Percentiles rank a stretch among this genome's conserved stretches.
Conservation (phyloP, 92 coral and sea anemone genomes). For the Actinostola sp. region DNA sequence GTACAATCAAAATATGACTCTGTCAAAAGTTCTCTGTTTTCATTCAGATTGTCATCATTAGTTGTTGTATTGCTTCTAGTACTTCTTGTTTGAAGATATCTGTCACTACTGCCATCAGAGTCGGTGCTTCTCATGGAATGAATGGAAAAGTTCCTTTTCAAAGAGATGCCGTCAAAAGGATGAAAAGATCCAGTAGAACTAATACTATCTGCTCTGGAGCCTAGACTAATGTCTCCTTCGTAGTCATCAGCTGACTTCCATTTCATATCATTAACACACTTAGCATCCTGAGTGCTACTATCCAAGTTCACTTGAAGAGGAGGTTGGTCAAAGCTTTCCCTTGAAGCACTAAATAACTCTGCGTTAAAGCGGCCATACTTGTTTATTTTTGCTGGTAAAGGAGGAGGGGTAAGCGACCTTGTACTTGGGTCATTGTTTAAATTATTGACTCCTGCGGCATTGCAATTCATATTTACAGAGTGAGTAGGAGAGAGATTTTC, state of each 20-base stretch:
- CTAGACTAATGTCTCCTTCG: conserved; percentile 1
- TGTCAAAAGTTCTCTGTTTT: not conserved
- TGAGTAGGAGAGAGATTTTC: conserved; percentile 31
- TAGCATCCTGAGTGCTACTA: not conserved
- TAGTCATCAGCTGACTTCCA: conserved; percentile 1
- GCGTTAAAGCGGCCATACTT: not conserved
- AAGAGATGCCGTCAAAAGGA: conserved; percentile 75
- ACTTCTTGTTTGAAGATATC: not conserved
- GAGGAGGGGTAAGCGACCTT: conserved; percentile 27
- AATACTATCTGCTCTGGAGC: conserved; percentile 21
- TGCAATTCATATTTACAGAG: conserved; percentile 10
- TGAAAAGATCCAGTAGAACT: conserved; percentile 46
- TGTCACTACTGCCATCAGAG: conserved; percentile 20
- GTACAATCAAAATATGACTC: not conserved
- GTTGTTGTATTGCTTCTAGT: not conserved
- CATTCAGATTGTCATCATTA: not conserved
- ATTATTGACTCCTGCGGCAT: not conserved
- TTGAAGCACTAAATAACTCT: not conserved
- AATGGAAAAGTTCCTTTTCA: conserved; percentile 44
- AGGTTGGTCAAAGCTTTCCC: conserved; percentile 5
- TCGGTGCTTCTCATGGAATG: conserved; percentile 40
- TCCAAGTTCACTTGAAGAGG: conserved; percentile 31
- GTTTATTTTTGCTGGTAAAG: conserved; percentile 24
- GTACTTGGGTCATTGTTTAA: not conserved
- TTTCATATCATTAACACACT: not conserved